phyloP scores from a whole-genome alignment of 1,140 invertebrate species.

The Drosophila azteca region DNA sequence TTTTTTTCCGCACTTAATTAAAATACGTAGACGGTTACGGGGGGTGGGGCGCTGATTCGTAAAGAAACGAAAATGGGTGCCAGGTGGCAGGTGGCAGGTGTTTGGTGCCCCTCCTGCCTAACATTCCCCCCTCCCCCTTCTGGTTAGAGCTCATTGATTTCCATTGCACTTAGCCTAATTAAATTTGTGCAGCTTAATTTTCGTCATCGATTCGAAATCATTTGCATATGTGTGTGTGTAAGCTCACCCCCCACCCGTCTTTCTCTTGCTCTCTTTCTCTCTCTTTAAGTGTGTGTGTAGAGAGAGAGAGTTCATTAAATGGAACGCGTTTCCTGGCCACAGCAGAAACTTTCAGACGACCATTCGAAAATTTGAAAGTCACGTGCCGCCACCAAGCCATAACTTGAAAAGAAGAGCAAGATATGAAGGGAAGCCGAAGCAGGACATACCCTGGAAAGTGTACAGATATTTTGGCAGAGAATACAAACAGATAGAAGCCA shows the following conservation, averaged over 20 bases:
- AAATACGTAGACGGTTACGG: no score
- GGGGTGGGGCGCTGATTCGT: no score
- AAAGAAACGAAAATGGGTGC: no score
- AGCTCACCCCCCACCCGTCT: background rate
- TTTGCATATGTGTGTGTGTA: conserved; percentile 2
- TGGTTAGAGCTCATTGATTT: conserved; percentile 51
- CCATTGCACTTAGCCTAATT: conserved; percentile 71
- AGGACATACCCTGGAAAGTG: no score
- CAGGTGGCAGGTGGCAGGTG: background rate
- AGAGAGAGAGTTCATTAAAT: conserved; percentile 48
- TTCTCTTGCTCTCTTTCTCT: background rate
- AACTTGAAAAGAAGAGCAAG: background rate
- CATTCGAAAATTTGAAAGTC: conserved; percentile 69
- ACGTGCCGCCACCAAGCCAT: conserved; percentile 35
- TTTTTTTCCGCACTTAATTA: conserved; percentile 6
- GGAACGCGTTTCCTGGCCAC: conserved; percentile 9
- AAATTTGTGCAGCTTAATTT: conserved; percentile 57
- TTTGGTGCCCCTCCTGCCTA: background rate
- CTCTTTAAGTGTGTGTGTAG: conserved; percentile 6
- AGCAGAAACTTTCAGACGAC: conserved; percentile 26
- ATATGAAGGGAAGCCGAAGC: background rate
- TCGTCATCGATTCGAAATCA: conserved; percentile 41
- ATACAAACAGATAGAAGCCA: no score
- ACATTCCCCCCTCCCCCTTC: background rate
- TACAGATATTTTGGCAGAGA: no score